These are phyloP conservation scores for Grammomys dolichurus DNA, from an alignment of 2,113 vertebrate species.

Conservation along the genomic window DNA sequence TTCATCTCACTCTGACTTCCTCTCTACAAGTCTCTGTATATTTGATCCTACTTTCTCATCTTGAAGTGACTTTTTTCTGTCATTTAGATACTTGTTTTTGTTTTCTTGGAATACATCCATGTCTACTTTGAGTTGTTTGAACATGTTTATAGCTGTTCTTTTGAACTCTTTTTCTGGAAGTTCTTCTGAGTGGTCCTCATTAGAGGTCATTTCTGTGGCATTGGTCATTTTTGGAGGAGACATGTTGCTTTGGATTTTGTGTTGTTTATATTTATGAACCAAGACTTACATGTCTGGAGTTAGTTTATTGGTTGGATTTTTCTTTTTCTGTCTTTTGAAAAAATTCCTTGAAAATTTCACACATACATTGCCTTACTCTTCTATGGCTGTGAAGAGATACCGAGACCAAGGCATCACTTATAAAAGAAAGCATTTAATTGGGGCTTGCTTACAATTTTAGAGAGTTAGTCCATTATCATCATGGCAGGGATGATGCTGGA, in stretches of 20 bases:
- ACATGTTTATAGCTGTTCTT: not conserved
- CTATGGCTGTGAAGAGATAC: not conserved
- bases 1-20: not conserved
- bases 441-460: not conserved
- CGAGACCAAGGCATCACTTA: not conserved
- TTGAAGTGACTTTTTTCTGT: not conserved
- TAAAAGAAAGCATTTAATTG: not conserved
- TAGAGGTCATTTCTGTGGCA: not conserved
- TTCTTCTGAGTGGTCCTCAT: not conserved
- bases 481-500: not conserved
- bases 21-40: not conserved
- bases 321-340: not conserved
- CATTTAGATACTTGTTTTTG: not conserved
- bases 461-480: not conserved
- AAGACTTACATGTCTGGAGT: not conserved
- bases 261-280: not conserved
- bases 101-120: not conserved
- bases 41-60: not conserved
- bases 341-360: not conserved
- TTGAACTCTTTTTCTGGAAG: not conserved
- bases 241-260: not conserved
- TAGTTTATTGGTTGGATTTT: not conserved
- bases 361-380: not conserved
- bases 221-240: not conserved
- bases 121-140: not conserved